Evolutionary conservation across 2,888 invertebrate genomes (phyloP).

Genomic region (Pheosia tremula): DNA sequence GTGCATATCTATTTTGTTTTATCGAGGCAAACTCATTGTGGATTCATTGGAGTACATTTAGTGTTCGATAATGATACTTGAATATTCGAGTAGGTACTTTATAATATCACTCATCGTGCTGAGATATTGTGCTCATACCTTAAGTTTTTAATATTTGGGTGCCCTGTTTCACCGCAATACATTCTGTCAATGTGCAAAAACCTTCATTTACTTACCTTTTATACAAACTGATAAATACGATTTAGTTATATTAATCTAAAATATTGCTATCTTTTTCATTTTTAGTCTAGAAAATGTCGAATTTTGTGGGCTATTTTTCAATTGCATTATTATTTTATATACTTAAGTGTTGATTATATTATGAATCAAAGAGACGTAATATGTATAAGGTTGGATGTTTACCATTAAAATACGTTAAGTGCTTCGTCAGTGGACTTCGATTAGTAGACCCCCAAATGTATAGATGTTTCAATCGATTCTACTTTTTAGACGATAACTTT

Average conservation of each 20-base stretch:
- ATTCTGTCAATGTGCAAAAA: slow-evolving; percentile 75
- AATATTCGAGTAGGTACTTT: slow-evolving; percentile 63
- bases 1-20: slow-evolving; percentile 72
- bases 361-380: background rate
- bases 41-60: slow-evolving; percentile 67
- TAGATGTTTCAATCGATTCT: no score
- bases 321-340: slow-evolving; percentile 49
- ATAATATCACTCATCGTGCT: slow-evolving; percentile 75
- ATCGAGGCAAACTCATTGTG: slow-evolving; percentile 73
- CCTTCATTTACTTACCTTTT: slow-evolving; percentile 74
- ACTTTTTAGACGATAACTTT: no score
- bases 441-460: background rate
- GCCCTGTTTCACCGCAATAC: slow-evolving; percentile 72
- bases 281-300: slow-evolving; percentile 82
- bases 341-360: slow-evolving; percentile 28
- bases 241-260: slow-evolving; percentile 82
- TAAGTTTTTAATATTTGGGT: slow-evolving; percentile 68
- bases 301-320: slow-evolving; percentile 62
- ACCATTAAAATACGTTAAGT: slow-evolving; percentile 28
- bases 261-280: slow-evolving; percentile 84
- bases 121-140: slow-evolving; percentile 77
- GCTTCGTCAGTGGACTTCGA: slow-evolving; percentile 25
- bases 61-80: slow-evolving; percentile 68
- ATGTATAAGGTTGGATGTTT: slow-evolving; percentile 18
- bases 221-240: slow-evolving; percentile 82